These are phyloP conservation scores for Muraenolepis orangiensis DNA, from an alignment of 2,797 vertebrate genomes.

Conservation along the genomic window DNA sequence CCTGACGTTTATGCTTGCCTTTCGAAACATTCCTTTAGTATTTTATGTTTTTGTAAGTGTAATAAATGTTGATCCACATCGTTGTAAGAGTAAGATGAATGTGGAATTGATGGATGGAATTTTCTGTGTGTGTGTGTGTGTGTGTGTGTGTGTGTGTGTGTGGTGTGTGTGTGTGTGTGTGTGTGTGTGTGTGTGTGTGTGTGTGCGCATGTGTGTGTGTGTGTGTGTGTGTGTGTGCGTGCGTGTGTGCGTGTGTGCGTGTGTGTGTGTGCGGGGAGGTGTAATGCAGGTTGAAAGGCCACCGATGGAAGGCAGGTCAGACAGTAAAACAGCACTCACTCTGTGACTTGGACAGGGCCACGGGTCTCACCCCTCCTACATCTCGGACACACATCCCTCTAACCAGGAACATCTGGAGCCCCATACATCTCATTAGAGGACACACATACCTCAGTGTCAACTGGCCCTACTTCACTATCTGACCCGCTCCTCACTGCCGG, in stretches of 20 bases:
- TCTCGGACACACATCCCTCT: constrained; percentile 63
- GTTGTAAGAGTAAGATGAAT: constrained; percentile 22
- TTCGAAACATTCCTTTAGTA: constrained; percentile 70
- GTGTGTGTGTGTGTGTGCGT: constrained; percentile 13
- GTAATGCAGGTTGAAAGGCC: constrained; percentile 51
- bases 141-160: constrained; percentile 4
- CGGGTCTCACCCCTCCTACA: constrained; percentile 63
- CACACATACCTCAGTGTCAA: constrained; percentile 59
- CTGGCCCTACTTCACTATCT: constrained; percentile 40
- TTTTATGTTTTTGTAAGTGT: constrained; percentile 41
- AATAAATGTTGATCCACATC: constrained; percentile 48
- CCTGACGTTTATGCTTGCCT: constrained; percentile 76
- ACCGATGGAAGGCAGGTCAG: constrained; percentile 41
- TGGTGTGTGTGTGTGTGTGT: background rate
- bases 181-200: constrained; percentile 6
- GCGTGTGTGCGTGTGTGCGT: constrained; percentile 21
- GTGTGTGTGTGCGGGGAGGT: constrained; percentile 24
- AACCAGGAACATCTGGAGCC: constrained; percentile 63
- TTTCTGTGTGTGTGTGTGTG: constrained; percentile 14
- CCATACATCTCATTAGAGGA: constrained; percentile 59
- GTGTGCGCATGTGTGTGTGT: constrained; percentile 24
- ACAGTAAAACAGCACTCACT: constrained; percentile 54
- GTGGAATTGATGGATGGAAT: constrained; percentile 2
- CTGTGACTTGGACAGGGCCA: constrained; percentile 54
- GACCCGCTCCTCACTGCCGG: constrained; percentile 13